Evolutionary conservation across 2,888 invertebrate species (phyloP), one percentile per base, ranked within the genome.

Genomic region (Mesorhabditis belari): DNA sequence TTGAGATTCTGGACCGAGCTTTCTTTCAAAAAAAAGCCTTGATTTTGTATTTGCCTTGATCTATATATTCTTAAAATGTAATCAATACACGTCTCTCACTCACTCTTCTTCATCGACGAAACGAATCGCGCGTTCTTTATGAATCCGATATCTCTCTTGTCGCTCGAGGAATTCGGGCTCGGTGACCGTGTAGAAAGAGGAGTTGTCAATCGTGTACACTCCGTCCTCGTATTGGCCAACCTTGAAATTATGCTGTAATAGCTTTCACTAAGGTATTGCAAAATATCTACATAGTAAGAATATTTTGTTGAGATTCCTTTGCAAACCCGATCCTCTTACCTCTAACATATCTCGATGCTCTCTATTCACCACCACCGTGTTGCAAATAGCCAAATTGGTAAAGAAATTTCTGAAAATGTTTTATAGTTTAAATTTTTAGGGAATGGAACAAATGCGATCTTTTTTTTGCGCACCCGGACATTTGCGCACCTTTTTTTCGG

Each of bases 291-390:
- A n/a, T n/a, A n/a, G n/a, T n/a, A n/a, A n/a, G n/a, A n/a, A n/a
- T n/a, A n/a, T n/a, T n/a, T n/a, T n/a, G n/a, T n/a, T n/a, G n/a
- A n/a, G n/a, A n/a, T n/a, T n/a, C n/a, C n/a, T n/a, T n/a, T 35
- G n/a, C 44, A 35, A 35, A 35, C n/a, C 44, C 44, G 1, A n/a
- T n/a, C n/a, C 44, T 9, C 24, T 35, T 27, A 67, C 66, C 51
- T 72, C 69, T n/a, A 72, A 54, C 3, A 54, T 51, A 62, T 72
- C 88, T 67, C 85, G 84, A 81, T 88, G 88, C 4, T 92, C 92
- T 81, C 87, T 86, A 69, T 92, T 90, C 57, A 94, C 93, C 57
- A 94, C 90, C 9, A 95, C 95, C 9, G 51, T 50, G 51, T 50
- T 50, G 51, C 51, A 50, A 6, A 50, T n/a, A 23, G 51, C 51